A percentile compares a stretch with the other conserved stretches of the same genome.
Evolutionary conservation across 2,113 vertebrate genomes (phyloP).

Genomic region (Etheostoma cragini): DNA sequence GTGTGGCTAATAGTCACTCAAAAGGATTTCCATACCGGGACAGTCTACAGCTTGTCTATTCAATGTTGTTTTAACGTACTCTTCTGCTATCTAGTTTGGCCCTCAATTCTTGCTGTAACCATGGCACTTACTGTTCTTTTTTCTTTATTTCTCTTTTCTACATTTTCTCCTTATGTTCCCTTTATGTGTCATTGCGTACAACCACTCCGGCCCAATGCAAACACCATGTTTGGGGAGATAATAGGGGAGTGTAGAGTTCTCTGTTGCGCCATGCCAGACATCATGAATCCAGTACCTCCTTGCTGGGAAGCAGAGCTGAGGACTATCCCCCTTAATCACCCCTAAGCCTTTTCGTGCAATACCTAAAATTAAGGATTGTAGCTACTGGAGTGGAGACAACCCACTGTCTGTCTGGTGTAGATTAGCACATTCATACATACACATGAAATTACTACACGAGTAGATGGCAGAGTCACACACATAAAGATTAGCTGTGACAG

Average conservation of each 20-base stretch:
- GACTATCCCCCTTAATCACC: slow-evolving; percentile 63
- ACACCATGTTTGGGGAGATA: slow-evolving; percentile 46
- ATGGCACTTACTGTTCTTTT: neutral
- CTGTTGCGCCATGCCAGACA: slow-evolving; percentile 40
- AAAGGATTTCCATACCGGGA: too few species aligned
- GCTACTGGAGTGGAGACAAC: slow-evolving; percentile 66
- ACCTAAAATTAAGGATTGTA: slow-evolving; percentile 66
- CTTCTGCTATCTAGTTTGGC: too few species aligned
- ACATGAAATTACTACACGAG: slow-evolving; percentile 22
- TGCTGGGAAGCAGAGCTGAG: slow-evolving; percentile 38
- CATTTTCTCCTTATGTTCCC: slow-evolving; percentile 11
- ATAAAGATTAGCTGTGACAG: slow-evolving; percentile 45
- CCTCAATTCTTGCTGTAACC: neutral
- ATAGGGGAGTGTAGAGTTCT: slow-evolving; percentile 35
- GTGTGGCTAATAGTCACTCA: too few species aligned
- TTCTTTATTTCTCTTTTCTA: slow-evolving; percentile 14
- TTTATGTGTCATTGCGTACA: slow-evolving; percentile 24
- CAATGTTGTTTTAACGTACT: too few species aligned
- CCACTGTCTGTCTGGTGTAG: slow-evolving; percentile 64
- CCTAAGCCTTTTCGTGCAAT: slow-evolving; percentile 60
- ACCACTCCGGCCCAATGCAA: slow-evolving; percentile 21
- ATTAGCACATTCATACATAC: slow-evolving; percentile 55
- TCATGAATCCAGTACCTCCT: slow-evolving; percentile 46
- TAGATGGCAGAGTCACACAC: slow-evolving; percentile 40
- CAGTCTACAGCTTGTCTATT: too few species aligned